Evolutionary conservation across 2,888 invertebrate genomes (phyloP), one percentile per base, ranked within the genome.

Genomic region (Pseudoips prasinana): DNA sequence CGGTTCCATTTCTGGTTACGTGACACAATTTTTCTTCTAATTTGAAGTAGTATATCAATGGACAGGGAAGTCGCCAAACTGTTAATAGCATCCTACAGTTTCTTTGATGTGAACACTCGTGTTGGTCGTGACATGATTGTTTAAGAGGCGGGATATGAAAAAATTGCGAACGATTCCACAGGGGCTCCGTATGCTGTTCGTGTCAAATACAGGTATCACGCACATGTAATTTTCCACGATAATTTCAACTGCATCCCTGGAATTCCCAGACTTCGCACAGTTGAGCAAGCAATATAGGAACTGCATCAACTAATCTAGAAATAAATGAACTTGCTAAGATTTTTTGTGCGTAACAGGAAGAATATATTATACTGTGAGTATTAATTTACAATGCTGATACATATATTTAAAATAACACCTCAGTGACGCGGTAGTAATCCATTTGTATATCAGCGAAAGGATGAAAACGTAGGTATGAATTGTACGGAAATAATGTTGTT

Each of bases 111-210:
- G 22, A 36, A 20, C 33, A 40, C 36, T 38, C 39, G 26, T 7
- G 30, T 27, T 24, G 23, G 18, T 20, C 33, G 26, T 44, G 41
- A 6, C n/a, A 23, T 33, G 36, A 51, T 36, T 27, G 24, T 8
- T 10, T 26, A 7, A 34, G 19, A 7, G 24, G 10, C 6, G 25
- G 31, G 33, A 45, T 45, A 39, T 45, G 29, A 39, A 37, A 48
- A 39, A 33, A 42, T 37, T 45, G 32, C 38, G 2, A 25, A 23
- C 11, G 25, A 19, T 31, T 29, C 25, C 14, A 7, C 10, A 22
- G 18, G 34, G 31, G 25, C 35, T 17, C 8, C 37, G 25, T 29
- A 33, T 14, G 14, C 14, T 28, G n/a, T 10, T 17, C 10, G 1
- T 28, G 29, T 6, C 1, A 19, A 1, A 19, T 3, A 33, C 4